Conservation (phyloP, 92 coral and sea anemone genomes). For the Umimayanthus chanpuru region DNA sequence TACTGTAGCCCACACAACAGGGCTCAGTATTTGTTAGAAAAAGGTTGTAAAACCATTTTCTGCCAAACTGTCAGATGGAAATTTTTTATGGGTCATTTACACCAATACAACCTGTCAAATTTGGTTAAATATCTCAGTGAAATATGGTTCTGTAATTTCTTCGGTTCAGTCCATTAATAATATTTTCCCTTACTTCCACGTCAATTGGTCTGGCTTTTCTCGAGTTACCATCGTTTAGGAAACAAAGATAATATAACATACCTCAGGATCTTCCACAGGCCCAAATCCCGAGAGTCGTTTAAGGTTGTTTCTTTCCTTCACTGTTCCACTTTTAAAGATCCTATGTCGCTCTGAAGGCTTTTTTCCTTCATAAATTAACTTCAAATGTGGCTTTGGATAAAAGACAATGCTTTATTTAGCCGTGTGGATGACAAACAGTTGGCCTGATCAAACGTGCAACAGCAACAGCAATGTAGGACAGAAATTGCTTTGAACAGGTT, state of each 20-base stretch:
- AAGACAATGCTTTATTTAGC: neutral
- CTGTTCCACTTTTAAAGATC: constrained; percentile 62
- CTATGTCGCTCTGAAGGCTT: constrained; percentile 67
- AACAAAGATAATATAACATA: constrained; percentile 19
- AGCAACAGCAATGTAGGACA: too few species aligned
- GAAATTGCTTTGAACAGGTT: neutral
- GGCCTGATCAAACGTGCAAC: too few species aligned
- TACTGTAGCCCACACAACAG: too few species aligned
- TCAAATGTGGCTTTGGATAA: constrained; percentile 57
- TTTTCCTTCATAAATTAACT: constrained; percentile 68
- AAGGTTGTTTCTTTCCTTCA: constrained; percentile 55
- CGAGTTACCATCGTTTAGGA: neutral
- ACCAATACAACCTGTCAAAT: too few species aligned
- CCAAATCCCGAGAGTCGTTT: constrained; percentile 86
- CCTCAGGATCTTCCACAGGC: constrained; percentile 74
- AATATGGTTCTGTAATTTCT: neutral
- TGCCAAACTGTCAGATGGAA: neutral
- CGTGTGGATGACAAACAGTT: neutral
- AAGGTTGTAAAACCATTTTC: too few species aligned
- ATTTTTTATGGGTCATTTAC: too few species aligned
- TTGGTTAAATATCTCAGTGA: too few species aligned
- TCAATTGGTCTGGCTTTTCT: neutral
- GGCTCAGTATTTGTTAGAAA: too few species aligned
- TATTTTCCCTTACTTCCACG: neutral
- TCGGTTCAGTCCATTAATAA: neutral